Conservation (phyloP, 2,888 invertebrate genomes). For the Drosophila helvetica region DNA sequence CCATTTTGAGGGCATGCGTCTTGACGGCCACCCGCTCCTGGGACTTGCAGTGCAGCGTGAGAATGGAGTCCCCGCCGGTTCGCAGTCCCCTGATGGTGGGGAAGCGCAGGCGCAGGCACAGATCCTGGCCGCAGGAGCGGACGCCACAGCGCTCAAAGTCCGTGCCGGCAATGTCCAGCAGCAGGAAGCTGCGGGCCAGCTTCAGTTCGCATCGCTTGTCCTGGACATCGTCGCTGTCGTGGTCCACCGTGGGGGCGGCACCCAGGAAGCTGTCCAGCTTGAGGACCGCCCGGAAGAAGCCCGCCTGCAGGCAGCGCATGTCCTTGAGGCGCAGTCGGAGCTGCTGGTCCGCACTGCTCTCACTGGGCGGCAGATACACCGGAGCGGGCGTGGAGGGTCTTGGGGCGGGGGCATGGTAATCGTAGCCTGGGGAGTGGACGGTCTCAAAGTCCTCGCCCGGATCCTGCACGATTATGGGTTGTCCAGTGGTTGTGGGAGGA, state of each 20-base stretch:
- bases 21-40: conserved; percentile 85
- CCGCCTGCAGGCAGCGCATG: conserved; percentile 81
- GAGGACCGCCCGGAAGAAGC: conserved; percentile 83
- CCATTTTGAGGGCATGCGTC: conserved; percentile 84
- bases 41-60: conserved; percentile 85
- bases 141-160: conserved; percentile 86
- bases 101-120: conserved; percentile 86
- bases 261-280: conserved; percentile 82
- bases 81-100: conserved; percentile 85
- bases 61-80: conserved; percentile 85
- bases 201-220: conserved; percentile 80
- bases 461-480: conserved; percentile 77
- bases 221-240: conserved; percentile 79
- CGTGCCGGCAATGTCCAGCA: conserved; percentile 84
- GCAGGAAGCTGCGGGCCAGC: conserved; percentile 77
- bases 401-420: conserved; percentile 69
- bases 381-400: conserved; percentile 72
- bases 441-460: conserved; percentile 51
- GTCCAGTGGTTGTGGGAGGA: conserved; percentile 46
- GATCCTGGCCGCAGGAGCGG: conserved; percentile 84
- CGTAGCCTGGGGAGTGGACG: conserved; percentile 65
- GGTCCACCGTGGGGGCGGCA: conserved; percentile 82
- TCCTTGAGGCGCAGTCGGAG: conserved; percentile 80
- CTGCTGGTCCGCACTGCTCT: conserved; percentile 40
- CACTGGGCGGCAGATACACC: conserved; percentile 61